Percentiles rank a stretch among this genome's conserved stretches.
These are phyloP conservation scores for Cyphomyrus plagiostoma DNA, from an alignment of 2,113 vertebrate genomes.

Conservation along the genomic window DNA sequence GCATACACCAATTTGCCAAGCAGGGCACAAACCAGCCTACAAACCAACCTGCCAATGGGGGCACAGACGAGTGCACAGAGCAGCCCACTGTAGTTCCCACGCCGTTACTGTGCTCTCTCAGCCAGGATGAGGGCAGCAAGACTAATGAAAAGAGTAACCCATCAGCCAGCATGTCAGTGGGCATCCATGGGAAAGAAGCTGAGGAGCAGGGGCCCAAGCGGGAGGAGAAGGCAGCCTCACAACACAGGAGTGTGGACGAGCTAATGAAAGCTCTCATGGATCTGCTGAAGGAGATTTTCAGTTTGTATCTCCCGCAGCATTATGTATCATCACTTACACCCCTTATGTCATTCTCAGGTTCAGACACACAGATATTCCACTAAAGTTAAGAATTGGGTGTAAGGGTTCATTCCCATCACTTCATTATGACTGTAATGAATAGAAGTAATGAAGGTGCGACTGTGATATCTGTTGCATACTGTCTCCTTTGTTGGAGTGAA, in stretches of 20 bases:
- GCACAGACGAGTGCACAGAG: neutral
- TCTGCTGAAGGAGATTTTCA: slow-evolving; percentile 65
- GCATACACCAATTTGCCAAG: neutral
- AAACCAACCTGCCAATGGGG: neutral
- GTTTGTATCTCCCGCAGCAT: slow-evolving; percentile 41
- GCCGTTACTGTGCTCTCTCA: neutral
- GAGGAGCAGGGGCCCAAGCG: slow-evolving; percentile 42
- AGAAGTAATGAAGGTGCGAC: neutral
- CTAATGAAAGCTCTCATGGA: slow-evolving; percentile 62
- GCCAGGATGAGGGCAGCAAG: slow-evolving; percentile 17
- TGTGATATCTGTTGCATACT: neutral
- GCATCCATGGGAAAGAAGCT: slow-evolving; percentile 30
- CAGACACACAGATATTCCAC: neutral
- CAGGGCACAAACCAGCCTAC: neutral
- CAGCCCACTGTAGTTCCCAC: neutral
- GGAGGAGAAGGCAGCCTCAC: slow-evolving; percentile 25
- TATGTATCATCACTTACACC: neutral
- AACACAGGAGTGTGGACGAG: slow-evolving; percentile 48
- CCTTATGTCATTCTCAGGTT: neutral
- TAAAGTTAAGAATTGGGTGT: neutral
- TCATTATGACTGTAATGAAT: neutral
- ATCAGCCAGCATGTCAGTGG: slow-evolving; percentile 30
- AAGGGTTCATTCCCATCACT: neutral
- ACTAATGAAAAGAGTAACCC: slow-evolving; percentile 42
- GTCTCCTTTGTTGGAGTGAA: neutral